Base-by-base conservation (phyloP, 2,113 vertebrate species). In the Calyptomena viridis region DNA sequence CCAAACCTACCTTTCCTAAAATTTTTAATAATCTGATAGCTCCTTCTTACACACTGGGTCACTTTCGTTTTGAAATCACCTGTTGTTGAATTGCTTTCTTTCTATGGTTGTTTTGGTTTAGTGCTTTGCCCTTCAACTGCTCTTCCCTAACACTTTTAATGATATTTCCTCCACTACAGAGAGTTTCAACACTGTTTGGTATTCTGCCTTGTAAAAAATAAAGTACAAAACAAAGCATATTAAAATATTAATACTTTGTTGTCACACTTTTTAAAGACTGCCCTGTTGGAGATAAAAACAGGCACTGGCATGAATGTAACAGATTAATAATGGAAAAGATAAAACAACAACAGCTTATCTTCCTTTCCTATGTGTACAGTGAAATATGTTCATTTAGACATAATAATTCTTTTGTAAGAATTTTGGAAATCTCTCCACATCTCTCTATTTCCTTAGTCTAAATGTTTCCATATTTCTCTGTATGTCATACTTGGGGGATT, bases 51-150 rank as follows among this genome's bases (percentile, higher is more conserved):
- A 12, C 0, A 0, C 23, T 82, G 76, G 31, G 74, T 86, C 71
- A 17, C 11, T 77, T 81, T 91, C 27, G 23, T 71, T 84, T 78
- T 87, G 25, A 87, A 84, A 73, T 87, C 37, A 79, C 53, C 49
- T 66, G 64, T 84, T 90, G 50, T 84, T 92, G 47, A 62, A 40
- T 86, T 56, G 12, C 35, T 89, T 93, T 47, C 9, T 63, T 86
- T 77, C 80, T 75, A 2, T 25, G 1, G 12, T 84, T 50, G 25
- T 69, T 78, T 85, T 60, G 4, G 50, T 89, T 85, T 74, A 59
- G 56, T 86, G 14, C 44, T 89, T 93, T 96, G 31, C 47, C 76
- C 64, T 95, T 92, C 90, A 86, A 14, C 18, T 94, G 47, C 37
- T n/a, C 30, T 95, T 89, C 40, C 30, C 33, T 62, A 27, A n/a